Conservation (phyloP, 1,140 invertebrate species). For the Phthorimaea operculella region DNA sequence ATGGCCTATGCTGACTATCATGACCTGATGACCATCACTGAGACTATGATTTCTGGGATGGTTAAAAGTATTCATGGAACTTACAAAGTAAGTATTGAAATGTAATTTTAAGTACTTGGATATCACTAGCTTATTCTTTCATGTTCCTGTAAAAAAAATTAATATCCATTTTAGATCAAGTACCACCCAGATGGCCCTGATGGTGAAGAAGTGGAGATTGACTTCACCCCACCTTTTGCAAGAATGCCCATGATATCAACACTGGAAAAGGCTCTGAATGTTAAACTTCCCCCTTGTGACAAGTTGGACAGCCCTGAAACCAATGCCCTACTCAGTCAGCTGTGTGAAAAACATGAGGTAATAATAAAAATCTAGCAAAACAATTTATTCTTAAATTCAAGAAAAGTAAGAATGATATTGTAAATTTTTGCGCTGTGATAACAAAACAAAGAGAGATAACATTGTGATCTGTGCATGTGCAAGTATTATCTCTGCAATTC, state of each 20-base stretch:
- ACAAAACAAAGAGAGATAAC: too few species aligned
- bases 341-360: slow-evolving; percentile 85
- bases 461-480: too few species aligned
- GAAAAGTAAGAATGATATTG: too few species aligned
- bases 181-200: slow-evolving; percentile 96
- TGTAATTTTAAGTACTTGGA: background rate
- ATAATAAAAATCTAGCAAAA: slow-evolving; percentile 4
- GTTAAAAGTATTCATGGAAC: slow-evolving; percentile 77
- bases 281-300: slow-evolving; percentile 85
- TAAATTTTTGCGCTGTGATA: too few species aligned
- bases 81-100: slow-evolving; percentile 68
- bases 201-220: slow-evolving; percentile 84
- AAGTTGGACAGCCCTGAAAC: slow-evolving; percentile 75
- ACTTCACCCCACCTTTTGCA: slow-evolving; percentile 98
- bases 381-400: too few species aligned
- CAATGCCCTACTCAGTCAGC: slow-evolving; percentile 80
- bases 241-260: slow-evolving; percentile 91
- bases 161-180: slow-evolving; percentile 70
- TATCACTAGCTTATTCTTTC: too few species aligned
- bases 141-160: too few species aligned
- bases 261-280: slow-evolving; percentile 84
- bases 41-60: slow-evolving; percentile 90
- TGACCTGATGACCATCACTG: slow-evolving; percentile 94
- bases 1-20: slow-evolving; percentile 99
- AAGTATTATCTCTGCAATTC: too few species aligned